Evolutionary conservation across 2,113 vertebrate genomes (phyloP).

Genomic region (Pterocles orientalis): DNA sequence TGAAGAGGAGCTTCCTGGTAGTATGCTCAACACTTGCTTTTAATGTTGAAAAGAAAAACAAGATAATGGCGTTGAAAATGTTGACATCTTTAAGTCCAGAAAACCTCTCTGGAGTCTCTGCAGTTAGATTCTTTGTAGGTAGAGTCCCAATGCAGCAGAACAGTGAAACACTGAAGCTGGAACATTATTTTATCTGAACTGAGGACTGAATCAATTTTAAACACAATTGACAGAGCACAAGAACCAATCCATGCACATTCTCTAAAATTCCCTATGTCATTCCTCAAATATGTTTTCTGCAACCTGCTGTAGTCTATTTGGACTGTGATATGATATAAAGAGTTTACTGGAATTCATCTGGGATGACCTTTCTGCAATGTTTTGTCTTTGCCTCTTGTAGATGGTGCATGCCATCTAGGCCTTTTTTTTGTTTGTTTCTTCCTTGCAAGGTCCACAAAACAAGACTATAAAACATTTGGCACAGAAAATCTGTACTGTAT

Average conservation of each 20-base stretch:
- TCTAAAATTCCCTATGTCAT: not conserved
- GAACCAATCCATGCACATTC: not conserved
- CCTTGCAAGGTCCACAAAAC: not conserved
- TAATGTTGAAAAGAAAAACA: not conserved
- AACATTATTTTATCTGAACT: not conserved
- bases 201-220: not conserved
- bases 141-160: not conserved
- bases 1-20: not conserved
- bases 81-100: not conserved
- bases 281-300: conserved; percentile 13
- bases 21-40: not conserved
- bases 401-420: not conserved
- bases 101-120: not conserved
- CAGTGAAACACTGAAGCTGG: not conserved
- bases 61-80: not conserved
- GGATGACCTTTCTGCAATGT: not conserved
- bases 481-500: not conserved
- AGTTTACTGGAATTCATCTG: conserved; percentile 12
- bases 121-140: not conserved
- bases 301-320: not conserved
- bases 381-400: conserved; percentile 19
- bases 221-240: not conserved
- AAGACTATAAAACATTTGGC: not conserved
- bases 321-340: not conserved
- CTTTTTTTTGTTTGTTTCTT: not conserved